Evolutionary conservation across 1,140 invertebrate species (phyloP), one percentile per base, ranked within the genome.

Genomic region (Acromyrmex echinatior): DNA sequence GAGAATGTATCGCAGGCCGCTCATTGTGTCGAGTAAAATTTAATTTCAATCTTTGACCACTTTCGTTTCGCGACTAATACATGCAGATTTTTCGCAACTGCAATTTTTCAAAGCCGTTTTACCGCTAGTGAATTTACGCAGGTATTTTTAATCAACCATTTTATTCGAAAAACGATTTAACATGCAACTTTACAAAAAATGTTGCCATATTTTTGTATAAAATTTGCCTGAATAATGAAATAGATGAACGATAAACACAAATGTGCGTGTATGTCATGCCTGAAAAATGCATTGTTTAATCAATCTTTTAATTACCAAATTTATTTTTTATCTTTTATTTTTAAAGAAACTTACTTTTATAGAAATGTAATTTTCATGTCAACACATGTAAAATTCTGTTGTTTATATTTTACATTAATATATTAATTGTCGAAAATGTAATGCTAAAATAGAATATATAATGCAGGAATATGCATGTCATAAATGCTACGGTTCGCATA

Each of bases 31-130:
- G 2, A 62, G 7, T 82, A 53, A 58, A n/a, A 68, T 80, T 68
- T 39, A 21, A 81, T 81, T 56, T 81, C 3, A 2, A 62, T 74
- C 68, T 82, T 82, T 31, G 68, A 12, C 6, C 28, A n/a, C 68
- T 7, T 1, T 31, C 18, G 49, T 18, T 63, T 18, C 18, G 28
- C 18, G 39, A 84, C 12, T 84, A 76, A 76, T 51, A 76, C 39
- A 31, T n/a, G 49, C 31, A 45, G 31, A 81, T 74, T 74, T 74
- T 74, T 62, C 31, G 14, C 16, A 60, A 62, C 1, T 25, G n/a
- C 7, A 63, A 62, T 84, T 76, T 63, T 84, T 39, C 21, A 0
- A 74, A 74, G 10, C 25, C 14, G 3, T 45, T 28, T 81, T 45
- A 12, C 39, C 25, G 16, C 10, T n/a, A 3, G 7, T 18, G 10